Evolutionary conservation across 2,113 vertebrate species (phyloP), one percentile per base, ranked within the genome.

Genomic region (Elgaria multicarinata): DNA sequence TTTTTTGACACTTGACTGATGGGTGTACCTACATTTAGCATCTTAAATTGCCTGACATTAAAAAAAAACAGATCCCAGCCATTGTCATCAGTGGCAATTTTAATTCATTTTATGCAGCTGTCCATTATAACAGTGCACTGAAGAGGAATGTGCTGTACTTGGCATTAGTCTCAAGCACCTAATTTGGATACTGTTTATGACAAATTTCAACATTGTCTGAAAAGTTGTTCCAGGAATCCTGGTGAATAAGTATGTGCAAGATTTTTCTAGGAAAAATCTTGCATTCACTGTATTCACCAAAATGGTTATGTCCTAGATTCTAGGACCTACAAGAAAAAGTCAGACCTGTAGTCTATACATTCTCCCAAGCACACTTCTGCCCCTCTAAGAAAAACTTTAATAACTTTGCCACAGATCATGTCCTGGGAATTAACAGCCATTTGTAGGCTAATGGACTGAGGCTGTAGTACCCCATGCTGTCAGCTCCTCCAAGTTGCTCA

Each of bases 401-500:
- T 94, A 95, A 94, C 94, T 93, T 95, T 95, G 88, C 86, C 81
- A 92, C 76, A 93, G 92, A 91, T 72, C 39, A 77, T 92, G 83
- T 95, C 87, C 92, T 90, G 74, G 88, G 93, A 87, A 92, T 86
- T 95, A 90, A 53, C 91, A 90, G 93, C 87, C 88, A 90, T 95
- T 91, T 93, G 87, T 92, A 90, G 71, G 92, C 95, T 94, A 96
- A 55, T 94, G 93, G 91, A 95, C 93, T 93, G 92, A 90, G 79
- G 91, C 92, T 92, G 0, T 91, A 75, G 0, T 91, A 75, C 94
- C 46, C 91, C 80, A 93, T 83, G 91, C 87, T 93, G 88, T 91
- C 91, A 90, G 24, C 82, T 94, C 92, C 89, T 94, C 91, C 87
- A 87, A 88, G 92, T 87, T 94, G 90, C 86, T 93, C 87, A 75